Conservation (phyloP, 2,113 vertebrate species). For the Cichladusa arquata region DNA sequence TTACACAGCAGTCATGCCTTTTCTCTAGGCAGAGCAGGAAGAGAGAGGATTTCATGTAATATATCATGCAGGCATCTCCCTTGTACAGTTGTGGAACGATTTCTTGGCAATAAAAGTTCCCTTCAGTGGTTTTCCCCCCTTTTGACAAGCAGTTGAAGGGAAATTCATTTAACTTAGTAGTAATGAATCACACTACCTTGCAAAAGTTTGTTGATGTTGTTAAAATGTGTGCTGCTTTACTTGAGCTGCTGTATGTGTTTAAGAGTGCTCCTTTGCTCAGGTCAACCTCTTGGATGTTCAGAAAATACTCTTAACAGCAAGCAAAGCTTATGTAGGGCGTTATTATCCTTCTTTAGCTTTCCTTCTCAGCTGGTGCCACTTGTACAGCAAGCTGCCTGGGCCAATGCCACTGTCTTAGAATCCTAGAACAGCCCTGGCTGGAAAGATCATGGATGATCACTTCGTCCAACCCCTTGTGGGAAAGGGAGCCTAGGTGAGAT, state of each 20-base stretch:
- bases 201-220: neutral
- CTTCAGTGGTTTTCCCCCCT: neutral
- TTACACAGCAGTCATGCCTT: neutral
- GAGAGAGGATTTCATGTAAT: neutral
- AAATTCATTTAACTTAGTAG: neutral
- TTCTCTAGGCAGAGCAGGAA: neutral
- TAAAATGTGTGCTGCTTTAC: neutral
- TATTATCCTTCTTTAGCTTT: neutral
- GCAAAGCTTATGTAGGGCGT: neutral
- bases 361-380: neutral
- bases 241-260: neutral
- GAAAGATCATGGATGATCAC: neutral
- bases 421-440: neutral
- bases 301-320: neutral
- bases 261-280: neutral
- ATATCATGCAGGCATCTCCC: rapidly evolving
- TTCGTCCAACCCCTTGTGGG: neutral
- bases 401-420: neutral
- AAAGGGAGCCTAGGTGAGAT: neutral
- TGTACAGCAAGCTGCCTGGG: neutral
- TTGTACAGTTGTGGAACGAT: neutral
- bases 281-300: neutral
- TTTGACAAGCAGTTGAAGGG: neutral
- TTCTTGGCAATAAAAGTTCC: neutral
- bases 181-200: neutral